These are phyloP conservation scores for Marisa cornuarietis DNA, from an alignment of 1,140 invertebrate species.

Conservation along the genomic window DNA sequence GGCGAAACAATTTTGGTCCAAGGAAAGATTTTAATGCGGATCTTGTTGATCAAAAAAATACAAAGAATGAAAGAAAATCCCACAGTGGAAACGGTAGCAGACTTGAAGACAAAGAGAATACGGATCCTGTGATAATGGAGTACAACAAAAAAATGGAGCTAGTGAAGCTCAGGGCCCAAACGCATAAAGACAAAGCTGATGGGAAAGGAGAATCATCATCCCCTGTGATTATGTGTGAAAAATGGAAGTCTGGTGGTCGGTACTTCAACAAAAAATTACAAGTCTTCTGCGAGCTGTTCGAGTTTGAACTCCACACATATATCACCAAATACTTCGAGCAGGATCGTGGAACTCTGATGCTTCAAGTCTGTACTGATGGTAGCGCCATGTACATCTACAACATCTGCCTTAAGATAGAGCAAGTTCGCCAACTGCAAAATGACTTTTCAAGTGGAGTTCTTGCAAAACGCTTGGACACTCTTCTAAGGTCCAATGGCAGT, in stretches of 20 bases:
- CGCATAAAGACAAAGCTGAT: conserved; percentile 19
- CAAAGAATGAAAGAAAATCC: neutral
- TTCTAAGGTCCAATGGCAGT: conserved; percentile 33
- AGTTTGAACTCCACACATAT: conserved; percentile 35
- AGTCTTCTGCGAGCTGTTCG: conserved; percentile 40
- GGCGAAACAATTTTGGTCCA: conserved; percentile 12
- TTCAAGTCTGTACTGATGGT: conserved; percentile 37
- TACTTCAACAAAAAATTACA: conserved; percentile 34
- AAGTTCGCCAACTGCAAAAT: conserved; percentile 37
- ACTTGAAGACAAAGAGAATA: conserved; percentile 27
- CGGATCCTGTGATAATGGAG: conserved; percentile 39
- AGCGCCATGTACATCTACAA: conserved; percentile 39
- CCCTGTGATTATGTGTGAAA: conserved; percentile 40
- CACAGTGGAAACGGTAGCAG: too few species aligned
- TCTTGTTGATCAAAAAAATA: neutral
- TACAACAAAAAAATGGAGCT: conserved; percentile 36
- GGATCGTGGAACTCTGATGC: conserved; percentile 47
- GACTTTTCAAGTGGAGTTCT: conserved; percentile 43
- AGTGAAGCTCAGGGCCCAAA: conserved; percentile 31
- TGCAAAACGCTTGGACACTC: conserved; percentile 33
- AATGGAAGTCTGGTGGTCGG: conserved; percentile 36
- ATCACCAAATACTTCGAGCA: conserved; percentile 58
- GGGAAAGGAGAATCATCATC: neutral
- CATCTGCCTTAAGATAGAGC: conserved; percentile 48
- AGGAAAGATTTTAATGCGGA: conserved; percentile 4